Base-by-base conservation (phyloP, 2,113 vertebrate genomes). In the Vulpes lagopus region DNA sequence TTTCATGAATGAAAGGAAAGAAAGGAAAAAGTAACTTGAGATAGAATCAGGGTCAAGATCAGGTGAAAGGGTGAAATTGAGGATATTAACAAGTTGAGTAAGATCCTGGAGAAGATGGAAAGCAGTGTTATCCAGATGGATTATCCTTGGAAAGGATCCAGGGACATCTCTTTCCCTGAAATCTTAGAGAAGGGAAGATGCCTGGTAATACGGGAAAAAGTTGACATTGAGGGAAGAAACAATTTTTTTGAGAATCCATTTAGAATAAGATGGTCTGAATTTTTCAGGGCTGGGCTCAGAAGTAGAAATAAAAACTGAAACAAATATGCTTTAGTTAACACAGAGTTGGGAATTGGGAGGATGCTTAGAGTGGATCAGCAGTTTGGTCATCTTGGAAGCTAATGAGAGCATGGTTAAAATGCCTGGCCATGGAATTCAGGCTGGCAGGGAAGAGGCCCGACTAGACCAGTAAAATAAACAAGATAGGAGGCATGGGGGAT, bases 211-310 rank as follows among this genome's bases (percentile, higher is more conserved):
- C 2, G 55, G 86, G 23, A 1, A 69, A 65, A 84, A 8, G 11
- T 57, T 93, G n/a, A 65, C 35, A 12, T 5, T 7, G 12, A 64
- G 16, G 30, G 23, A 25, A 35, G 49, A 86, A 96, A 38, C 43
- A n/a, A 30, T 15, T 57, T 87, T 57, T 69, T 25, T 43, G 80
- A 43, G 49, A 38, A 88, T 62, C 38, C 43, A 38, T 14, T 1
- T 73, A 86, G 60, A 19, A 59, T 71, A 89, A 55, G 30, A 49
- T 71, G 16, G 35, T 82, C 25, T 60, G 25, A 65, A 74, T 87
- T 97, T 51, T 95, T 27, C 83, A 90, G 79, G 76, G 5, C 35
- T 67, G 73, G 62, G 38, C 60, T 82, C 80, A 74, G 60, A 94
- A 59, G 49, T 57, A 91, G 64, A 85, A 87, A 51, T 92, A 71